Conservation (phyloP, 1,140 invertebrate species). For the Chionoecetes opilio region DNA sequence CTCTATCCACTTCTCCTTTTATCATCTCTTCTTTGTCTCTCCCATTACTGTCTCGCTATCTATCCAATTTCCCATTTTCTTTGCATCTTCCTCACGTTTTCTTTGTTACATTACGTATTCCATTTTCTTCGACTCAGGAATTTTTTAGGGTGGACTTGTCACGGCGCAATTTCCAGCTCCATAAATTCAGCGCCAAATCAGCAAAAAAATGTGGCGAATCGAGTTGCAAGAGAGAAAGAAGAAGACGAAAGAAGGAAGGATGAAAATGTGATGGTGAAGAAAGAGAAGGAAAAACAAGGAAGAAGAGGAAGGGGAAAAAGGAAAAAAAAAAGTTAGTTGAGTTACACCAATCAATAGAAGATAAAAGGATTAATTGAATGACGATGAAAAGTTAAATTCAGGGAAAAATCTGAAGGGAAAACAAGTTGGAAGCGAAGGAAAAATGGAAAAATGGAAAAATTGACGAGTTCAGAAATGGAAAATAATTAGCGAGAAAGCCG, state of each 20-base stretch:
- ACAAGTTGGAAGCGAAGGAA: not conserved
- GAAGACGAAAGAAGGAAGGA: not conserved
- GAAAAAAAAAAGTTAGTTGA: not conserved
- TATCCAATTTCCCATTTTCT: not conserved
- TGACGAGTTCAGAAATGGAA: not conserved
- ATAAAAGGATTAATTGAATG: not conserved
- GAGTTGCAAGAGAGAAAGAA: not conserved
- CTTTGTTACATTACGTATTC: not conserved
- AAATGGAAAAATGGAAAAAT: not conserved
- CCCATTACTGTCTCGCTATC: not conserved
- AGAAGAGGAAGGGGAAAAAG: not conserved
- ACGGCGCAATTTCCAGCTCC: not conserved
- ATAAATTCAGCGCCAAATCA: not conserved
- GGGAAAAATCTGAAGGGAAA: not conserved
- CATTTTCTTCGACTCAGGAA: constrained; percentile 9
- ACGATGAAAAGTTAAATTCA: not conserved
- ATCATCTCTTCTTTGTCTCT: not conserved
- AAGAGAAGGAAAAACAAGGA: not conserved
- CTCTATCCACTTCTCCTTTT: not conserved
- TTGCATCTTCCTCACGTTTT: not conserved
- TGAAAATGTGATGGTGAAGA: not conserved
- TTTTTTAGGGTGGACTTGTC: not conserved
- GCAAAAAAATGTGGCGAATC: not conserved
- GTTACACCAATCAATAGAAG: not conserved
- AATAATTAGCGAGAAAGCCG: not conserved